phyloP scores from a whole-genome alignment of 2,113 vertebrate species.

The Cichladusa arquata region DNA sequence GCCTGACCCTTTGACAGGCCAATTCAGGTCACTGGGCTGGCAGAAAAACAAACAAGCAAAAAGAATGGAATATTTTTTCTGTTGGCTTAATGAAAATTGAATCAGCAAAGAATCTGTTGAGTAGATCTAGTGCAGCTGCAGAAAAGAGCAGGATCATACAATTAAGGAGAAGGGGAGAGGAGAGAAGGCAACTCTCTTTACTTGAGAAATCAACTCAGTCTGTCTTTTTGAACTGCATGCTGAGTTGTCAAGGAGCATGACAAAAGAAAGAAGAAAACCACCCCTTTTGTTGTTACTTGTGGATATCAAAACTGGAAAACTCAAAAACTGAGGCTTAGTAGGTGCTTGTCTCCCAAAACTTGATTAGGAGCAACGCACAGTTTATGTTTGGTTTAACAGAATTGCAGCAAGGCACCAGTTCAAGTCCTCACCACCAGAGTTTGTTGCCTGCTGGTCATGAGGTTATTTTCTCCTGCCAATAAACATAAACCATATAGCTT shows the following conservation, averaged over 20 bases:
- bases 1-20: background rate
- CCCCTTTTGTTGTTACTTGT: background rate
- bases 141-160: background rate
- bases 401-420: background rate
- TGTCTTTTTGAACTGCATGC: background rate
- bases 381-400: background rate
- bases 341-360: background rate
- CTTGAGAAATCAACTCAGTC: background rate
- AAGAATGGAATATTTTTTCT: background rate
- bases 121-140: background rate
- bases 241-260: background rate
- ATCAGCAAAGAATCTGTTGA: conserved; percentile 3
- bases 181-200: background rate
- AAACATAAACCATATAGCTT: background rate
- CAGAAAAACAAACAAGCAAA: background rate
- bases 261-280: fast-evolving
- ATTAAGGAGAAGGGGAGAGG: background rate
- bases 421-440: too few species aligned
- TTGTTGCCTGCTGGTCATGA: background rate
- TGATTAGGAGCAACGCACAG: background rate
- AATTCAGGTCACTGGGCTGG: background rate
- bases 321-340: background rate
- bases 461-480: background rate
- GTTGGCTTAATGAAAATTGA: conserved; percentile 1
- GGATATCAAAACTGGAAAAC: background rate